phyloP scores from a whole-genome alignment of 2,113 vertebrate species.

The Paramisgurnus dabryanus region DNA sequence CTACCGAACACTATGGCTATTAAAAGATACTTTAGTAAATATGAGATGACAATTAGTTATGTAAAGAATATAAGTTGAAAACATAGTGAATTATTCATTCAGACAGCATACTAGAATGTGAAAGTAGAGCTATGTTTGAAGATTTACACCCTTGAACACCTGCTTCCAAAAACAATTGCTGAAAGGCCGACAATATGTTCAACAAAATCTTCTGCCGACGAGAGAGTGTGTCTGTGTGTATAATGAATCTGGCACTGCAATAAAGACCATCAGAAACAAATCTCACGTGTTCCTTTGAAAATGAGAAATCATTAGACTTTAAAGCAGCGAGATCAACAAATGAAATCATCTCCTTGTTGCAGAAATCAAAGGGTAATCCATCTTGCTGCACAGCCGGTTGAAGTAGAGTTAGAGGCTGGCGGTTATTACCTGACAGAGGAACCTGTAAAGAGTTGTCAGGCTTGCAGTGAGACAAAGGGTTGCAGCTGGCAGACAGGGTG shows the following conservation, averaged over 20 bases:
- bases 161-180: constrained; percentile 36
- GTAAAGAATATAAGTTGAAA: neutral
- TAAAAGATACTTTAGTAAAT: no score
- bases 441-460: constrained; percentile 54
- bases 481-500: constrained; percentile 52
- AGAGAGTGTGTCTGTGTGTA: constrained; percentile 41
- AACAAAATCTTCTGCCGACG: constrained; percentile 43
- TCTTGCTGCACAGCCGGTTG: constrained; percentile 57
- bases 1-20: no score
- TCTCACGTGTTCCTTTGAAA: constrained; percentile 43
- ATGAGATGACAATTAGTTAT: neutral
- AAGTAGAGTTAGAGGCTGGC: constrained; percentile 54
- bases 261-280: constrained; percentile 49
- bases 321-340: constrained; percentile 43
- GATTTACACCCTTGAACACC: constrained; percentile 40
- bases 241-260: constrained; percentile 55
- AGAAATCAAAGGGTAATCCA: constrained; percentile 59
- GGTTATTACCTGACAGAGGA: constrained; percentile 58
- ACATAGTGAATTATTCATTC: constrained; percentile 1
- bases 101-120: neutral
- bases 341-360: constrained; percentile 39
- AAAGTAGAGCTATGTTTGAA: constrained; percentile 7
- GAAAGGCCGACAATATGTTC: constrained; percentile 47
- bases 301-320: constrained; percentile 50
- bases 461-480: constrained; percentile 54